Evolutionary conservation across 2,797 vertebrate species (phyloP), one percentile per base, ranked within the genome.

Genomic region (Enteromius mattozi): DNA sequence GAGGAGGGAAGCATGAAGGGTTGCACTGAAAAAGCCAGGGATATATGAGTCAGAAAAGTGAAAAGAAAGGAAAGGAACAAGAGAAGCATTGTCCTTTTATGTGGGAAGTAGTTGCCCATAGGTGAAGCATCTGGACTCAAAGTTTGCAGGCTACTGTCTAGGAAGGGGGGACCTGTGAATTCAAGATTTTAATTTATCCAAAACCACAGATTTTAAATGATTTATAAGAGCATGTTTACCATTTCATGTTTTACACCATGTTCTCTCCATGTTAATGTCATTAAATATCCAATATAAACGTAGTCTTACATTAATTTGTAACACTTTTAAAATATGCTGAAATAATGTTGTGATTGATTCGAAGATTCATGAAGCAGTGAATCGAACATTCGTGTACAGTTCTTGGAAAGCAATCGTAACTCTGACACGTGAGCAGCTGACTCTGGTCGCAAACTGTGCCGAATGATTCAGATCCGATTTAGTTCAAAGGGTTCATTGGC

Each of bases 51-150:
- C 51, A 49, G 78, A 78, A 84, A 65, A 82, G 72, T 45, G 70
- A 84, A 47, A 45, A 69, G 13, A 77, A 76, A 79, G 70, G 30
- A 68, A 84, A 33, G 19, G 63, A 86, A 80, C 59, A 85, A 66
- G 27, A 49, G 69, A 79, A 56, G 77, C 79, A 85, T 56, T 76
- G 81, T 68, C 47, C 13, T 40, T 37, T 33, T 76, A 13, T 49
- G 59, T 54, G 35, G 61, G 61, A 77, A 49, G 59, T 54, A 47
- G 27, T 54, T 54, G 61, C 8, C 27, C n/a, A 40, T 19, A 42
- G 21, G n/a, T 56, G 24, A 40, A 45, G 4, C 21, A 45, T 59
- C 66, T 71, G n/a, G 7, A 4, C 42, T 65, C 24, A 65, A 78
- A 21, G 35, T 71, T 59, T 71, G 19, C 61, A 9, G 35, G 79